These are phyloP conservation scores for Lates japonicus DNA, from an alignment of 2,797 vertebrate species.

Conservation along the genomic window DNA sequence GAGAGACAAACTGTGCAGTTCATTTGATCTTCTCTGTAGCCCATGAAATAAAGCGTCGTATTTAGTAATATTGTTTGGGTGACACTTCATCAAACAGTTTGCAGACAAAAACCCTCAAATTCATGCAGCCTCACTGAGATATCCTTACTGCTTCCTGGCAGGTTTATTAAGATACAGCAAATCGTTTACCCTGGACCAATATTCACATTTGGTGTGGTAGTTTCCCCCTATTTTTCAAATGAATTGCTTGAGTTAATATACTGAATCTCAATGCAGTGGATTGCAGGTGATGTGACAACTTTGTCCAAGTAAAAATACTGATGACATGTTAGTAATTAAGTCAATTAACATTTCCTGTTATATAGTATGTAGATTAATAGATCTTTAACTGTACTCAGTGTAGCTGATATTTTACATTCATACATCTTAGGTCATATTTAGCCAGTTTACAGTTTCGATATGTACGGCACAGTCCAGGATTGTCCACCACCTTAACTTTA, in stretches of 20 bases:
- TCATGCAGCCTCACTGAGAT: neutral
- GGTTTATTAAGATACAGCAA: constrained; percentile 13
- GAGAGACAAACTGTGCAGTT: constrained; percentile 44
- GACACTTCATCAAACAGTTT: constrained; percentile 10
- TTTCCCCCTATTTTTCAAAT: neutral
- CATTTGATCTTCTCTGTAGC: constrained; percentile 48
- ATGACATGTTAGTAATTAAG: too few relatives aligned
- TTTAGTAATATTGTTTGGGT: constrained; percentile 27
- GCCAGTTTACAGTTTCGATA: neutral
- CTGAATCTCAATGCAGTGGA: constrained; percentile 2
- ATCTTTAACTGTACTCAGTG: neutral
- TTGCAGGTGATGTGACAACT: neutral
- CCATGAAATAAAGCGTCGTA: constrained; percentile 39
- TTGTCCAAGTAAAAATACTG: too few relatives aligned
- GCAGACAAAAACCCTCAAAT: constrained; percentile 23
- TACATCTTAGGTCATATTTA: neutral
- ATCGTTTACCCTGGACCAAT: constrained; percentile 17
- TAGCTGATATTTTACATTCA: neutral
- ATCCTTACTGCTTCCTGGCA: constrained; percentile 10
- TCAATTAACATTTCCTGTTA: too few relatives aligned
- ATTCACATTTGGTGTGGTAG: neutral
- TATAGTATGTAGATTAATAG: too few relatives aligned
- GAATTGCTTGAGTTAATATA: neutral
- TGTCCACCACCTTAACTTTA: neutral
- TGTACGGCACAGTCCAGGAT: neutral